These are phyloP conservation scores for Daubentonia madagascariensis DNA, from an alignment of 2,113 vertebrate genomes.

Conservation along the genomic window DNA sequence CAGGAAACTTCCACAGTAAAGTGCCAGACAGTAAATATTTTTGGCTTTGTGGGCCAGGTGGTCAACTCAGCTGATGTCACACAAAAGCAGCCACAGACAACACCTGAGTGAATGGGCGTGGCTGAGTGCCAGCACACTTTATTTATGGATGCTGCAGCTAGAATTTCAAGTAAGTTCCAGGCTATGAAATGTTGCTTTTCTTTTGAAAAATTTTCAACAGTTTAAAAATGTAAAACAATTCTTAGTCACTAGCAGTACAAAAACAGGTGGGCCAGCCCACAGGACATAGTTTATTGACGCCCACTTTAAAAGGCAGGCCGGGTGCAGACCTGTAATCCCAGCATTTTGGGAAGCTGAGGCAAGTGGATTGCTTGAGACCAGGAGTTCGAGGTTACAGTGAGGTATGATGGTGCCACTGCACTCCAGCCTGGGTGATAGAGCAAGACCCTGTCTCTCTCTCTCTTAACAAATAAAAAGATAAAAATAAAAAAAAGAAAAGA, in stretches of 20 bases:
- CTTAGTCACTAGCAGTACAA: neutral
- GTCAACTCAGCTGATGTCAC: neutral
- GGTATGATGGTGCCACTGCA: no score
- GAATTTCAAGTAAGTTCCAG: neutral
- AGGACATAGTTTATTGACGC: neutral
- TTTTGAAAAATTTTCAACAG: neutral
- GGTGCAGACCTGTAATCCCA: no score
- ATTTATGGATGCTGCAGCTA: fast-evolving
- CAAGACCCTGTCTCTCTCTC: no score
- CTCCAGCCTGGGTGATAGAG: no score
- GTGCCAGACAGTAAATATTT: neutral
- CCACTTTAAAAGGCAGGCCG: neutral
- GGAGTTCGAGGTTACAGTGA: no score
- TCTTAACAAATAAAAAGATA: no score
- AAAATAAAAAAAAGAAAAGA: no score
- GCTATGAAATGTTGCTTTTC: neutral
- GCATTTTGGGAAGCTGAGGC: no score
- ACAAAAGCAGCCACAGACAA: neutral
- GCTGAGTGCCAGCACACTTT: neutral
- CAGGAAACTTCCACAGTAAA: neutral
- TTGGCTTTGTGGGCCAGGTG: fast-evolving
- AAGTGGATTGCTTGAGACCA: no score
- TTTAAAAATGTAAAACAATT: neutral
- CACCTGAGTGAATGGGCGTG: fast-evolving
- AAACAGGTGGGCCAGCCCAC: no score